Base-by-base conservation (phyloP, 2,797 vertebrate genomes). In the Aeoliscus strigatus region DNA sequence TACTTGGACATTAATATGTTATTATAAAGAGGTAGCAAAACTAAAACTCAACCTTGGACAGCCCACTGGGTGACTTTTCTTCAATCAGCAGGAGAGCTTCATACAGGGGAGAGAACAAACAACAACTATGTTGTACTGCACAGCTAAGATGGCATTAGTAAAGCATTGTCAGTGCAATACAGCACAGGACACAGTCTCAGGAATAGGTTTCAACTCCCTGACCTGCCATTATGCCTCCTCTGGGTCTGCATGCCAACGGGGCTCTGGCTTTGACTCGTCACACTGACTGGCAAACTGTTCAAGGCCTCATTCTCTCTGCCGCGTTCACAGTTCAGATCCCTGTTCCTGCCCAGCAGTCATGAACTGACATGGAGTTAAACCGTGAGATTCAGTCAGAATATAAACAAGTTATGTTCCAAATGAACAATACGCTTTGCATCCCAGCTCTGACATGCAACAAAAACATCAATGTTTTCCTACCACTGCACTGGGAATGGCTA, bases 11-110 rank as follows among this genome's bases (percentile, higher is more conserved):
- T 78, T 77, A 79, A 59, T 61, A 70, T 66, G 33, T 44, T 66
- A 46, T 40, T 43, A 75, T 67, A 77, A 53, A 83, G 83, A 86
- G 83, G 83, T 86, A 86, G 83, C 82, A 67, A 77, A 66, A 77
- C 58, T 62, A 46, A 66, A 74, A 60, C 66, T 62, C 53, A 40
- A 47, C 58, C 37, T 56, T 3, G 10, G 18, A 21, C 18, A 21
- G 18, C 18, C 3, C 6, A 6, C 18, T 37, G 26, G 29, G 39
- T 24, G 68, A 55, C 36, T 26, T 9, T 60, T 60, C 36, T 39
- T 48, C 40, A 6, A 31, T 50, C 48, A 46, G 23, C 34, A 37
- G 43, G 48, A 54, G 44, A 3, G 2, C 41, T 45, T 46, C 14
- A 47, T 51, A 44, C 49, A 2, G 16, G 32, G 24, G 10, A 46